phyloP scores from a whole-genome alignment of 2,113 vertebrate species.

The Zapus hudsonius region DNA sequence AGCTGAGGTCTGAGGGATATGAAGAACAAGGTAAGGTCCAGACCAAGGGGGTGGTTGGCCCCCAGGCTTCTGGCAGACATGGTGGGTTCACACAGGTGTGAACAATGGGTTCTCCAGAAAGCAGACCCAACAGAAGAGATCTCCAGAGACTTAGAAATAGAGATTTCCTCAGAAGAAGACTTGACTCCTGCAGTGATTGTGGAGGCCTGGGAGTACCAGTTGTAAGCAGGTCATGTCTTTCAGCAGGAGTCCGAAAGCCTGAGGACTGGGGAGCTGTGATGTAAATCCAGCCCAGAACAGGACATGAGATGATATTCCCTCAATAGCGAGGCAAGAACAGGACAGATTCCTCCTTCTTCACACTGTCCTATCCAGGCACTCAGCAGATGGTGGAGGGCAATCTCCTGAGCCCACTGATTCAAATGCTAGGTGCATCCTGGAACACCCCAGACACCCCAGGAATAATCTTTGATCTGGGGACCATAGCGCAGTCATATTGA shows the following conservation, averaged over 20 bases:
- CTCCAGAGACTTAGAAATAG: rapidly evolving
- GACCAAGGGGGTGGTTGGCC: background rate
- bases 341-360: background rate
- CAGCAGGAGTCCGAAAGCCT: background rate
- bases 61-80: background rate
- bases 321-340: background rate
- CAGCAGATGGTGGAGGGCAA: too few species aligned
- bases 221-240: background rate
- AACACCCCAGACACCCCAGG: background rate
- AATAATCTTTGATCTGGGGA: background rate
- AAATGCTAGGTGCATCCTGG: background rate
- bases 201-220: too few species aligned
- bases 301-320: background rate
- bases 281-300: background rate
- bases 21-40: background rate
- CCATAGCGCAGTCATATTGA: background rate
- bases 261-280: background rate
- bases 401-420: background rate
- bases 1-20: background rate
- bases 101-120: background rate
- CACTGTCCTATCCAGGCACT: background rate
- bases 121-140: background rate
- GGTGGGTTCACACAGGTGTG: background rate
- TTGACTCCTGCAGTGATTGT: rapidly evolving
- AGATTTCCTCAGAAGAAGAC: too few species aligned